Conservation (phyloP, 2,888 invertebrate genomes). For the Dasypolia templi region DNA sequence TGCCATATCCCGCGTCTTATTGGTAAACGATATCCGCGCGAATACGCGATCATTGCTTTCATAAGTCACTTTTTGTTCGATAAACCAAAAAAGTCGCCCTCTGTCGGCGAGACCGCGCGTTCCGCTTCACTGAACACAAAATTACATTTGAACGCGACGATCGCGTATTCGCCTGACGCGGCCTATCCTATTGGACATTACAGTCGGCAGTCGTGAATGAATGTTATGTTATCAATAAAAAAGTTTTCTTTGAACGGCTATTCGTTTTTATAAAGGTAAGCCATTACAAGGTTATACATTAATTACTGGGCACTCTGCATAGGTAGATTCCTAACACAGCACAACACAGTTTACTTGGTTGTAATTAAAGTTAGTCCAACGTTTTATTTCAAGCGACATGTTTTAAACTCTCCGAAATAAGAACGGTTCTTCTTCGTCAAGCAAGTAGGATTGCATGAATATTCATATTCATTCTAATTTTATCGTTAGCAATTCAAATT, state of each 20-base stretch:
- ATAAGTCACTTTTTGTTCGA: too few species aligned
- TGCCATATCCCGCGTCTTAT: too few species aligned
- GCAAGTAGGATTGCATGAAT: conserved; percentile 49
- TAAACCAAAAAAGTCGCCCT: too few species aligned
- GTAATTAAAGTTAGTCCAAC: background rate
- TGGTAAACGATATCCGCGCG: too few species aligned
- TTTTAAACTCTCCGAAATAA: conserved; percentile 16
- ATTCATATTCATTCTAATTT: conserved; percentile 48
- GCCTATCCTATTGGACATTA: too few species aligned
- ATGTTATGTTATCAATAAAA: background rate
- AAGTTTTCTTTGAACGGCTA: background rate
- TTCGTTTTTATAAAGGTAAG: background rate
- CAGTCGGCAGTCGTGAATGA: too few species aligned
- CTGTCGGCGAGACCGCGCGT: too few species aligned
- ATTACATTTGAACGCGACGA: too few species aligned
- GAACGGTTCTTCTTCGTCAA: conserved; percentile 22
- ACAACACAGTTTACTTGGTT: background rate
- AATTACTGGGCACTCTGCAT: background rate
- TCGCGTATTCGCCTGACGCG: too few species aligned
- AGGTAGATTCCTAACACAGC: too few species aligned
- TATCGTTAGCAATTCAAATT: conserved; percentile 46
- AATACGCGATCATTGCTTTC: too few species aligned
- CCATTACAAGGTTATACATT: background rate
- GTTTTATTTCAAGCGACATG: conserved; percentile 31
- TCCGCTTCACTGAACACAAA: too few species aligned